phyloP scores from a whole-genome alignment of 2,888 invertebrate species.

The Coecobrya sp. region DNA sequence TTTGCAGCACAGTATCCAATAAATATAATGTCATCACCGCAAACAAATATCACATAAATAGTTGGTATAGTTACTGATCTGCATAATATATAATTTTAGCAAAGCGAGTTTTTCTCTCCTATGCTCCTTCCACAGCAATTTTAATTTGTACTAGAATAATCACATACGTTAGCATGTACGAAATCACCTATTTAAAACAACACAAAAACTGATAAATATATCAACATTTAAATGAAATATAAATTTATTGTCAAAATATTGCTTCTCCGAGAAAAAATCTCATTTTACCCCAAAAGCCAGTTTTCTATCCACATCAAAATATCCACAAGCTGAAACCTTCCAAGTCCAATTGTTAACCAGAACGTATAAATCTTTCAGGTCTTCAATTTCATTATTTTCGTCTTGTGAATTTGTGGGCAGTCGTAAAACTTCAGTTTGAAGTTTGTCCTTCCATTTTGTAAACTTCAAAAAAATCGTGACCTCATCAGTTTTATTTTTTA shows the following conservation, averaged over 20 bases:
- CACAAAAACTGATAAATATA: not conserved
- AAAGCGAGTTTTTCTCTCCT: too few species aligned
- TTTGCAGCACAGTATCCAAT: too few species aligned
- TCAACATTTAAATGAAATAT: not conserved
- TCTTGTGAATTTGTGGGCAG: not conserved
- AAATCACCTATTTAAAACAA: constrained; percentile 7
- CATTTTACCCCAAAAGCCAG: constrained; percentile 56
- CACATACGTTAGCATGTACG: constrained; percentile 55
- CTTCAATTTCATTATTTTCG: not conserved
- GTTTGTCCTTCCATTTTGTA: constrained; percentile 36
- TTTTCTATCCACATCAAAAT: constrained; percentile 57
- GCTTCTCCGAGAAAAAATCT: too few species aligned
- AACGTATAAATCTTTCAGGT: constrained; percentile 39
- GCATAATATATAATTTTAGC: too few species aligned
- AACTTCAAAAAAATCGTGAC: constrained; percentile 26
- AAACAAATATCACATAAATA: too few species aligned
- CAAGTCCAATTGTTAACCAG: constrained; percentile 55
- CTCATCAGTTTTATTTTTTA: too few species aligned
- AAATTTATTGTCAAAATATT: not conserved
- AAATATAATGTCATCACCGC: too few species aligned
- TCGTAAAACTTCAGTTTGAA: not conserved
- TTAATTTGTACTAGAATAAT: constrained; percentile 37
- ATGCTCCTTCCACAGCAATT: constrained; percentile 38
- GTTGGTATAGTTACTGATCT: too few species aligned
- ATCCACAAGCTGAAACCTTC: constrained; percentile 51